Evolutionary conservation across 2,797 vertebrate species (phyloP).

Genomic region (Hapalemur alaotrensis): DNA sequence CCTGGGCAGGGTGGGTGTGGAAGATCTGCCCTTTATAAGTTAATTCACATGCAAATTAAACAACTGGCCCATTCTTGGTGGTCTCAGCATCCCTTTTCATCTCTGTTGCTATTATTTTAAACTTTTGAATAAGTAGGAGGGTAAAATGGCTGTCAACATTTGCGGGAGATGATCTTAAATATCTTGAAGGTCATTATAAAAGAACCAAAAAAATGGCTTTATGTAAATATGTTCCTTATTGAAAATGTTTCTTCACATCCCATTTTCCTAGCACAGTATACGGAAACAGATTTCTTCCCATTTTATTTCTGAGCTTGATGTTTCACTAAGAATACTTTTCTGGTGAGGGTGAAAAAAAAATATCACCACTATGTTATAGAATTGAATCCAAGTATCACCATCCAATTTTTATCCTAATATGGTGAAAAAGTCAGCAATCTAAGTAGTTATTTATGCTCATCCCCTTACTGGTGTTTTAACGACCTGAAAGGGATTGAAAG

Average conservation of each 20-base stretch:
- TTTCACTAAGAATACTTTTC: not conserved
- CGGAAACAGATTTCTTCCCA: not conserved
- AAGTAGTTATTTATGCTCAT: not conserved
- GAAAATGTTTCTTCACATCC: not conserved
- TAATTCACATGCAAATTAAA: not conserved
- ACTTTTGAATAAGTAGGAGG: not conserved
- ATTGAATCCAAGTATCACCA: not conserved
- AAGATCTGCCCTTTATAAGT: not conserved
- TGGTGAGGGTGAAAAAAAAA: not conserved
- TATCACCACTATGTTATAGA: not conserved
- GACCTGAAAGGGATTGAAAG: not conserved
- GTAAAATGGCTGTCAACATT: not conserved
- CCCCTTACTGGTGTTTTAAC: not conserved
- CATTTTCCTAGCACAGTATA: not conserved
- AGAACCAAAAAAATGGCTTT: not conserved
- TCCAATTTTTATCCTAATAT: not conserved
- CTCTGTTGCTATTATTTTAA: not conserved
- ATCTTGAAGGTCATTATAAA: not conserved
- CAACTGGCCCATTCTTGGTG: not conserved
- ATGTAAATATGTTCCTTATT: not conserved
- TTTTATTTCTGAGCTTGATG: not conserved
- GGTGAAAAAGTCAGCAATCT: not conserved
- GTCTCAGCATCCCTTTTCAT: not conserved
- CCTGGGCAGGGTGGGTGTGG: not conserved
- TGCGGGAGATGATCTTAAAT: not conserved